Base-by-base conservation (phyloP, 1,140 invertebrate species). In the Parapsyche elsis region DNA sequence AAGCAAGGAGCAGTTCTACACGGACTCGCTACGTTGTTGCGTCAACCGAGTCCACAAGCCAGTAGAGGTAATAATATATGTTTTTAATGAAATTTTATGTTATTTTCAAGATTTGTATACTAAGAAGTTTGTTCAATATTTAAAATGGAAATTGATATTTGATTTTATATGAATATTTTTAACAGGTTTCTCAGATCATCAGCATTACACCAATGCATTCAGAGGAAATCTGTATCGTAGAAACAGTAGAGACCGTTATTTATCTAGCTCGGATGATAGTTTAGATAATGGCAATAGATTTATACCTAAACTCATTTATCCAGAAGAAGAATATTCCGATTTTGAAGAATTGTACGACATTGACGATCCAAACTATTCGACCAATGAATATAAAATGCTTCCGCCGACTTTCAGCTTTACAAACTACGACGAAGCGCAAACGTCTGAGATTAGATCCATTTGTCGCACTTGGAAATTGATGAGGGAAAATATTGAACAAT, bases 1-100 rank as follows among this genome's bases (percentile, higher is more conserved):
- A 99, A 99, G 88, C 96, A 98, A 87, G 98, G 96, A 26, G 98
- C 98, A 23, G 95, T 99, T 84, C 96, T 97, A 87, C 98, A 99
- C 88, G 98, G 98, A 59, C 89, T 99, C 53, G 97, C 96, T 5
- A 97, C 96, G 46, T 90, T 99, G 76, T 90, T 99, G 9, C 96
- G 96, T 81, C 97, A 98, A 86, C 96, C 96, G 9, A 95, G 94
- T 87, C 92, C 96, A 84, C 91, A 95, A 84, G 92, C 95, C 90
- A 91, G 92, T 84, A 92, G 95, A 93, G 94, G 94, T 95, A 90
- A 89, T 89, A 71, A 71, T 12, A 14, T 71, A 26, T 71, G 24
- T 71, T 19, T 67, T 30, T 76, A 4, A 61, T 24, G 26, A 67
- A 5, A 71, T 46, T 73, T 46, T 19, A 57, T 26, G 1, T 77